Base-by-base conservation (phyloP, 1,140 invertebrate species). In the Aphaenogaster rudis region DNA sequence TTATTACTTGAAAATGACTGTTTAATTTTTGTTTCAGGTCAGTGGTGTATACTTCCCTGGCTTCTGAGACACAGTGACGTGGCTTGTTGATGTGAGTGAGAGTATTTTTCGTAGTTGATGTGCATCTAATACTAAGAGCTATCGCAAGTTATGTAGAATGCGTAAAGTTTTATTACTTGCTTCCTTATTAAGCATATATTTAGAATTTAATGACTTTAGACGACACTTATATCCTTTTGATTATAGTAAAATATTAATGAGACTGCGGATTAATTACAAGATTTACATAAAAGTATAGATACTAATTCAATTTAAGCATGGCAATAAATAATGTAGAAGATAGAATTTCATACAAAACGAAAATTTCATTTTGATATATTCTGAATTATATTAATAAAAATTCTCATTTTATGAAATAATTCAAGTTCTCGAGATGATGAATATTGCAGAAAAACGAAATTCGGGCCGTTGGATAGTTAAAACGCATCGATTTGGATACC, bases 31-130 rank as follows among this genome's bases (percentile, higher is more conserved):
- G 66, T 94, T 94, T 45, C 91, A 95, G 94, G 94, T 95, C 94
- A 95, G 94, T 95, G 93, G 93, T 94, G 93, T 92, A 94, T 94
- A 92, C 91, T 95, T 93, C 91, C 88, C 93, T 86, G 92, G 89
- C 91, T 93, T 92, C 93, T 94, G 92, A 93, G 91, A 93, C 92
- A 92, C 90, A 81, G 86, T 92, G 91, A 92, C 92, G 91, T 93
- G 92, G 92, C 88, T 91, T 89, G 91, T 94, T 94, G 92, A 94
- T 92, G 94, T 94, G 94, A 95, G 94, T 95, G 92, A 54, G 89
- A 93, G 86, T 80, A 89, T 66, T 92, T 93, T 88, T 91, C 42
- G 88, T 88, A 87, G 77, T 86, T 61, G 89, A 33, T 45, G 77
- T 54, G 39, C 21, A 50, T 52, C 8, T 74, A 71, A 71, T 57